Conservation (phyloP, 2,888 invertebrate species). For the Dendrolimus houi region DNA sequence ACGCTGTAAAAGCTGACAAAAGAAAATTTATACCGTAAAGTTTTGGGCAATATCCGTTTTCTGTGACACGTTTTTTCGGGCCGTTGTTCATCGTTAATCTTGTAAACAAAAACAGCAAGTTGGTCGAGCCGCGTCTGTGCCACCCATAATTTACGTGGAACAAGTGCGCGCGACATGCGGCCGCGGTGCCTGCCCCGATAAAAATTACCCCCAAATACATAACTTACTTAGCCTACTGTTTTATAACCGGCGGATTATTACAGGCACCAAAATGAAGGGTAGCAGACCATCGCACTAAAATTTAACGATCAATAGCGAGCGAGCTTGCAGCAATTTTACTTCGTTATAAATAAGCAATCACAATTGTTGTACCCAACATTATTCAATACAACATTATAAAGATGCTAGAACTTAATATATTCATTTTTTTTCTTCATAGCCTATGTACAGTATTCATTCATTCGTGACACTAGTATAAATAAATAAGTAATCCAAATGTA, state of each 20-base stretch:
- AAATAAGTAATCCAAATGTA: no score
- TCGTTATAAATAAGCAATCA: no score
- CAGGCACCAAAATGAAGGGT: no score
- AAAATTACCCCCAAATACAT: constrained; percentile 32
- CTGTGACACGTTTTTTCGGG: constrained; percentile 68
- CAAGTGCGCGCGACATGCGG: constrained; percentile 64
- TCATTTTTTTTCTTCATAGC: no score
- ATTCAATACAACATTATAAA: no score
- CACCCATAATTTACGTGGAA: constrained; percentile 56
- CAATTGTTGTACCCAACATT: no score
- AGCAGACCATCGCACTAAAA: no score
- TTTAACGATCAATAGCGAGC: no score
- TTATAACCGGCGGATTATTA: neutral
- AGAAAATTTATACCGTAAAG: constrained; percentile 61
- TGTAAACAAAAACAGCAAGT: constrained; percentile 71
- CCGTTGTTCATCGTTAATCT: constrained; percentile 72
- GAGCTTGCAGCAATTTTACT: no score
- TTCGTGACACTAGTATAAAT: no score
- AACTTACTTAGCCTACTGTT: constrained; percentile 5
- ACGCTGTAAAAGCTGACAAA: constrained; percentile 51
- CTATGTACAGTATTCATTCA: no score
- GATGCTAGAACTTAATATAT: no score
- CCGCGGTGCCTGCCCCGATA: constrained; percentile 29
- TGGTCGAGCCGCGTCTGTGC: constrained; percentile 48
- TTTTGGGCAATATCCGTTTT: constrained; percentile 65